Percentiles rank a stretch among this genome's conserved stretches.
Evolutionary conservation across 2,888 invertebrate genomes (phyloP).

Genomic region (Megastigmus dorsalis): DNA sequence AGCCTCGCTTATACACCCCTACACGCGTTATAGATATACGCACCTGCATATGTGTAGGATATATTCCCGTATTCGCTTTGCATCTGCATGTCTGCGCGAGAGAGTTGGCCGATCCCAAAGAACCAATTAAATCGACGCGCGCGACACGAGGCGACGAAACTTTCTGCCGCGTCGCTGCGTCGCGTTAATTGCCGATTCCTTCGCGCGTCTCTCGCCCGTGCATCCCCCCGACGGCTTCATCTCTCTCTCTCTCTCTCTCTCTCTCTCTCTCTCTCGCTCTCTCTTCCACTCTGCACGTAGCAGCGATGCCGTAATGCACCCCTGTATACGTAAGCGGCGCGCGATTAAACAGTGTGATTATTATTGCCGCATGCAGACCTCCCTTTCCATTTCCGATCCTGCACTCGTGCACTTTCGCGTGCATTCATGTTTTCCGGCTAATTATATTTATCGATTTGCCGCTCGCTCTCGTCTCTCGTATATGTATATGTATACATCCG

Average conservation of each 20-base stretch:
- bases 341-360: too few species aligned
- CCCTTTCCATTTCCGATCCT: too few species aligned
- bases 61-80: too few species aligned
- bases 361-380: too few species aligned
- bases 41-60: background rate
- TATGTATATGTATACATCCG: too few species aligned
- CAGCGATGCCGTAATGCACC: too few species aligned
- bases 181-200: slow-evolving; percentile 24
- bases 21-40: background rate
- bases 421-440: background rate
- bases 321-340: background rate
- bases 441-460: slow-evolving; percentile 9
- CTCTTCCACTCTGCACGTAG: background rate
- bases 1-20: too few species aligned
- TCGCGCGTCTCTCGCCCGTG: background rate
- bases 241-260: background rate
- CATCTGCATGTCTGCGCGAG: background rate
- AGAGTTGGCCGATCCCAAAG: background rate
- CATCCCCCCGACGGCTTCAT: too few species aligned
- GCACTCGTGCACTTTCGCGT: too few species aligned
- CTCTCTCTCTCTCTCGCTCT: background rate
- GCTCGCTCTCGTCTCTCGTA: too few species aligned
- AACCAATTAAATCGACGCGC: slow-evolving; percentile 31
- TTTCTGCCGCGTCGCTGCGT: slow-evolving; percentile 13
- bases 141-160: background rate